Conservation (phyloP, 2,113 vertebrate species). For the Hemibagrus wyckioides region DNA sequence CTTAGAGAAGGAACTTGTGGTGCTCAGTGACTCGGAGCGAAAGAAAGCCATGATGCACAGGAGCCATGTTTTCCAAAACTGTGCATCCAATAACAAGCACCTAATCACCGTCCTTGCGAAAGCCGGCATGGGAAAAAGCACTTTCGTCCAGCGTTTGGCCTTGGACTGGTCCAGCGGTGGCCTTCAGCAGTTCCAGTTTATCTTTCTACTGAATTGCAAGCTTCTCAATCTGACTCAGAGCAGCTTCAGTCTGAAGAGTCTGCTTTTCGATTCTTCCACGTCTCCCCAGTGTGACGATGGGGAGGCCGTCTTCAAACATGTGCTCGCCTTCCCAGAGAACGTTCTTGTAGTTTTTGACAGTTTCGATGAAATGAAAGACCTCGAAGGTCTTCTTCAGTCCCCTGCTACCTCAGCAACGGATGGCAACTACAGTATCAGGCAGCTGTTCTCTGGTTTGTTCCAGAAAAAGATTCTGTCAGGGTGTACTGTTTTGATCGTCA, state of each 20-base stretch:
- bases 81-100: constrained; percentile 50
- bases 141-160: constrained; percentile 78
- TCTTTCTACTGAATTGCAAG: constrained; percentile 81
- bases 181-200: constrained; percentile 83
- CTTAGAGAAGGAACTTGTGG: constrained; percentile 78
- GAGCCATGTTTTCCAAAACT: constrained; percentile 70
- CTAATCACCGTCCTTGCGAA: constrained; percentile 68
- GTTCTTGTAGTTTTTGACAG: constrained; percentile 89
- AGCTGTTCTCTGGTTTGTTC: constrained; percentile 80
- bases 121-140: constrained; percentile 86
- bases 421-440: constrained; percentile 68
- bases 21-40: constrained; percentile 72
- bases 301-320: constrained; percentile 71
- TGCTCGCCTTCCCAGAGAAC: constrained; percentile 75
- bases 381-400: constrained; percentile 72
- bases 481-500: constrained; percentile 81
- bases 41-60: constrained; percentile 61
- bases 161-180: constrained; percentile 82
- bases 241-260: constrained; percentile 71
- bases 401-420: constrained; percentile 40
- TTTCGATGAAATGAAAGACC: constrained; percentile 81
- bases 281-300: constrained; percentile 58
- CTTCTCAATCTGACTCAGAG: constrained; percentile 67
- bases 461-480: constrained; percentile 83
- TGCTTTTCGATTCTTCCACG: constrained; percentile 75